Base-by-base conservation (phyloP, 2,113 vertebrate species). In the Misgurnus mizolepis region DNA sequence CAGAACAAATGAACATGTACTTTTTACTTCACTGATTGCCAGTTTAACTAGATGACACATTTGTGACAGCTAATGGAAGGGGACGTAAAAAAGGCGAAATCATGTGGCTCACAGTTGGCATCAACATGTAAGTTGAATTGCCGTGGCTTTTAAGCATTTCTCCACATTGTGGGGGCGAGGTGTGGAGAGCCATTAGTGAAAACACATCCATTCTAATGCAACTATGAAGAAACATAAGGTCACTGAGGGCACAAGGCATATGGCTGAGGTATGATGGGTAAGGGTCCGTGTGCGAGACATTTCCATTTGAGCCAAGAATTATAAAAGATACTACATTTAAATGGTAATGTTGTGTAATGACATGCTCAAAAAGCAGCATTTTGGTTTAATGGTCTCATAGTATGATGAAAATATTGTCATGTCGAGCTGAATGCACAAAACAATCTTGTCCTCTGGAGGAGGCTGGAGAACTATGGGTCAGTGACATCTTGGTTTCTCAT, bases 141-240 rank as follows among this genome's bases (percentile, higher is more conserved):
- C 39, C 64, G 78, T 50, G 67, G 60, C 49, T 76, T 81, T 78
- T 78, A 81, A 65, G 49, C 60, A 18, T 70, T 81, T 64, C 62
- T 78, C 53, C 61, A 80, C 73, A 43, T 66, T 71, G 73, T 75
- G 88, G 88, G 84, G 85, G 87, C 61, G 86, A 87, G 79, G 47
- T 75, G 69, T 81, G 80, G 82, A 81, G 2, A 64, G 47, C 86
- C 86, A 88, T 89, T 87, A 87, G 84, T 80, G 81, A 80, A 87
- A 76, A 74, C 76, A 79, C 71, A 78, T 76, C 27, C 65, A 71
- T 65, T 75, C 76, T 85, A 69, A 40, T 79, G 56, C 10, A 76
- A 49, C 65, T 53, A 66, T 5, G 76, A 79, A 61, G 53, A 61
- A 82, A 65, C 22, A 15, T 10, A 41, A 62, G 76, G 70, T 55